Evolutionary conservation across 2,113 vertebrate genomes (phyloP).

Genomic region (Zapornia atra): DNA sequence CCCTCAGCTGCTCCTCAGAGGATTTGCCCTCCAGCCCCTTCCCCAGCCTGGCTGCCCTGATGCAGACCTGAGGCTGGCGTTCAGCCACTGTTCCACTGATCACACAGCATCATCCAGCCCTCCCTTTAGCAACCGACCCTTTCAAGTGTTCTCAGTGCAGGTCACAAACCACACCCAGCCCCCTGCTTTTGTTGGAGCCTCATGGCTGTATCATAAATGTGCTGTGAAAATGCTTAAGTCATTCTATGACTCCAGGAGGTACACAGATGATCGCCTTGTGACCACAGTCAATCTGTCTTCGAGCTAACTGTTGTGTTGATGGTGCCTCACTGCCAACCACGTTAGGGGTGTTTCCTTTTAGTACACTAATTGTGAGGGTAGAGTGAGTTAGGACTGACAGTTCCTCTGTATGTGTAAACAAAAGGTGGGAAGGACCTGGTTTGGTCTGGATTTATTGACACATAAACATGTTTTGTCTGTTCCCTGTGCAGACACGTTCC

Average conservation of each 20-base stretch:
- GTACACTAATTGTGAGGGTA: not conserved
- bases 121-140: accelerated
- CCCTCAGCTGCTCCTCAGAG: too few species aligned
- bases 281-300: not conserved
- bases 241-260: not conserved
- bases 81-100: not conserved
- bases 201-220: not conserved
- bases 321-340: not conserved
- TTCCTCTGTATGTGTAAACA: not conserved
- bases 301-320: too few species aligned
- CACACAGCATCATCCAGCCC: not conserved
- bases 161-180: not conserved
- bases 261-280: not conserved
- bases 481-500: not conserved
- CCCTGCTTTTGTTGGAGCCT: not conserved
- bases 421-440: not conserved
- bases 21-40: too few species aligned
- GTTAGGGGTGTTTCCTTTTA: not conserved
- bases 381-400: not conserved
- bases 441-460: not conserved
- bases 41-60: not conserved
- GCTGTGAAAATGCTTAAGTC: not conserved
- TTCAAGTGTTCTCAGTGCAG: accelerated
- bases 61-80: not conserved
- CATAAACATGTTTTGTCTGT: not conserved